These are phyloP conservation scores for Tenrec ecaudatus DNA, from an alignment of 2,113 vertebrate genomes.

Conservation along the genomic window DNA sequence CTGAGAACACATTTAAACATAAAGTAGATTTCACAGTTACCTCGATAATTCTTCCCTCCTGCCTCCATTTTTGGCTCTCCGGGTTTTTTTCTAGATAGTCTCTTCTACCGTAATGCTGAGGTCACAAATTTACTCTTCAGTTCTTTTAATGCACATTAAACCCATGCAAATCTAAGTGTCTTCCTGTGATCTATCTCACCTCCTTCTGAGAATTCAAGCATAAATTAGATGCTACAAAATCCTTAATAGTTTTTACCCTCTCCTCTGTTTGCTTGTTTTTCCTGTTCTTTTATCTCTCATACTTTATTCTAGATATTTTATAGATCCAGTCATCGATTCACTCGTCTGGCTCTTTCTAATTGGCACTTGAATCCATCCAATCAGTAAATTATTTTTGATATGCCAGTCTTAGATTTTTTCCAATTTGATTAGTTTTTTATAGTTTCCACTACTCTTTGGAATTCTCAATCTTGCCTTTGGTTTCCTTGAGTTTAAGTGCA, in stretches of 20 bases:
- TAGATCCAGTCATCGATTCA: too few species aligned
- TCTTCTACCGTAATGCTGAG: neutral
- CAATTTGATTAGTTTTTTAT: conserved; percentile 12
- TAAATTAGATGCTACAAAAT: too few species aligned
- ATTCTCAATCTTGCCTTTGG: conserved; percentile 38
- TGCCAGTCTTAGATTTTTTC: conserved; percentile 31
- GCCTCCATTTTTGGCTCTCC: neutral
- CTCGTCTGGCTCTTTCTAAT: too few species aligned
- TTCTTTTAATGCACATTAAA: neutral
- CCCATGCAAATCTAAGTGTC: too few species aligned
- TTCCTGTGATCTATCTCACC: too few species aligned
- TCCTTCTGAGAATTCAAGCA: too few species aligned
- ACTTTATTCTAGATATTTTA: too few species aligned
- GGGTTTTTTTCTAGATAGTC: conserved; percentile 14
- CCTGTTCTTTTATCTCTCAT: too few species aligned
- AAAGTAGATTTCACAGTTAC: neutral
- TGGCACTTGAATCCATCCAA: neutral
- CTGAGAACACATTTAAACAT: conserved; percentile 31
- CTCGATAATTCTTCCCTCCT: neutral
- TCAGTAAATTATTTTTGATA: conserved; percentile 22
- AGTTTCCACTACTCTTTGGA: conserved; percentile 19
- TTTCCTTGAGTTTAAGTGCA: neutral
- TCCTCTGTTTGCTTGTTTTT: too few species aligned
- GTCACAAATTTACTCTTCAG: neutral
- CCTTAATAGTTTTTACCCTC: too few species aligned